Conservation (phyloP, 2,888 invertebrate genomes). For the Dynastes hyllus region DNA sequence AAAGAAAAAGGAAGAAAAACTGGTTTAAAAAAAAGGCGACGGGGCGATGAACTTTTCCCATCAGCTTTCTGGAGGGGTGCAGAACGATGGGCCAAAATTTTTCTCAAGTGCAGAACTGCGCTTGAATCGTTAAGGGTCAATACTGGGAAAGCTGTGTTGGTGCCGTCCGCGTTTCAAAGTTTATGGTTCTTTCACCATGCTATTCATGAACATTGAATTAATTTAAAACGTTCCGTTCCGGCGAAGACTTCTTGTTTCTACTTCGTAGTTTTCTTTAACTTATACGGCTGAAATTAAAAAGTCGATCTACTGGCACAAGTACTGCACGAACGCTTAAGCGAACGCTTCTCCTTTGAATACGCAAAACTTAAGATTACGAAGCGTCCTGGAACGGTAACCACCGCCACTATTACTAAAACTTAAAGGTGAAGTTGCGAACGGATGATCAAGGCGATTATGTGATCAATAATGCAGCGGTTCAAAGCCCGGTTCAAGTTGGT, state of each 20-base stretch:
- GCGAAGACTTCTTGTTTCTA: neutral
- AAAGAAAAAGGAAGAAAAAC: too few relatives aligned
- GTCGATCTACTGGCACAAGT: too few relatives aligned
- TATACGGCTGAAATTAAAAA: neutral
- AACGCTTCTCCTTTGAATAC: too few relatives aligned
- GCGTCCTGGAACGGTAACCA: too few relatives aligned
- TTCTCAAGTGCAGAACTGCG: slow-evolving; percentile 29
- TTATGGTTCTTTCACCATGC: slow-evolving; percentile 14
- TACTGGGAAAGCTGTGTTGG: neutral
- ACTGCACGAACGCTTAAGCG: too few relatives aligned
- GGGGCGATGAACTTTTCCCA: slow-evolving; percentile 16
- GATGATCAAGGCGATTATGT: too few relatives aligned
- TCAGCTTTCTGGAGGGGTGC: neutral
- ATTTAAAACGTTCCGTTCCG: slow-evolving; percentile 10
- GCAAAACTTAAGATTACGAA: too few relatives aligned
- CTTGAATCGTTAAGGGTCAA: slow-evolving; percentile 32
- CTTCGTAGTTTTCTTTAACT: neutral
- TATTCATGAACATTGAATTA: slow-evolving; percentile 6
- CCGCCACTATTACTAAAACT: too few relatives aligned
- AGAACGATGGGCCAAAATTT: slow-evolving; percentile 14
- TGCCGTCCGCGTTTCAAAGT: slow-evolving; percentile 14
- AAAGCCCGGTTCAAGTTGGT: too few relatives aligned
- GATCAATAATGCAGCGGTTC: too few relatives aligned
- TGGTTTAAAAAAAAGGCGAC: neutral
- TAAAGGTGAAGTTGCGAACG: too few relatives aligned